phyloP scores from a whole-genome alignment of 2,888 invertebrate species.

The Epinotia ramella region DNA sequence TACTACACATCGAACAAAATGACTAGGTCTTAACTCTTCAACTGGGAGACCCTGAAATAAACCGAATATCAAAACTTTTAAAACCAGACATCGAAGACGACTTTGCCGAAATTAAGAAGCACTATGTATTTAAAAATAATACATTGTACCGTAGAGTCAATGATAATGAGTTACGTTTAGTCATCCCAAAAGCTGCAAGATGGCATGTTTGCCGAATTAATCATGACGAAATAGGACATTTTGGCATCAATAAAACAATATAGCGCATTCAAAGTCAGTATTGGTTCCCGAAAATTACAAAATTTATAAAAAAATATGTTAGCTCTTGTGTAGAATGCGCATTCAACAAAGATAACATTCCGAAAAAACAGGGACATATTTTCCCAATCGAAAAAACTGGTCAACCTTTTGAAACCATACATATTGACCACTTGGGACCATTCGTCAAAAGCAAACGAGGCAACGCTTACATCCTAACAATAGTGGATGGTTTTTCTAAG shows the following conservation, averaged over 20 bases:
- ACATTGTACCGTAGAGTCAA: conserved; percentile 24
- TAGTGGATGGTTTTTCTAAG: conserved; percentile 49
- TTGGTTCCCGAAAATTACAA: conserved; percentile 64
- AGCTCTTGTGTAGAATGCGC: conserved; percentile 61
- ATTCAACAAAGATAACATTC: conserved; percentile 52
- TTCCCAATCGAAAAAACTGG: background rate
- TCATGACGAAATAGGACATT: conserved; percentile 63
- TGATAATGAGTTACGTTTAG: conserved; percentile 51
- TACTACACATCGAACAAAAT: too few relatives aligned
- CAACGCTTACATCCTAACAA: conserved; percentile 50
- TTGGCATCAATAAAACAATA: conserved; percentile 58
- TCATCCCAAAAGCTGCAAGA: conserved; percentile 52
- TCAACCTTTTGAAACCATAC: conserved; percentile 54
- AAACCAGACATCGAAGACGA: too few relatives aligned
- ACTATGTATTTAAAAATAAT: background rate
- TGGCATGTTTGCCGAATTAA: conserved; percentile 54
- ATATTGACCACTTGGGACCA: conserved; percentile 58
- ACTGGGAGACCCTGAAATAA: background rate
- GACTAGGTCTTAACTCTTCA: too few relatives aligned
- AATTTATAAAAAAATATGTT: conserved; percentile 62
- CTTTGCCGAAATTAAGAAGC: too few relatives aligned
- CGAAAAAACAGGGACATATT: background rate
- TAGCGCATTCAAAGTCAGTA: conserved; percentile 55
- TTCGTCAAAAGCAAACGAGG: conserved; percentile 51
- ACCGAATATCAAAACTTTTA: background rate